phyloP scores from a whole-genome alignment of 1,140 invertebrate species.

The Cotesia chilonis region DNA sequence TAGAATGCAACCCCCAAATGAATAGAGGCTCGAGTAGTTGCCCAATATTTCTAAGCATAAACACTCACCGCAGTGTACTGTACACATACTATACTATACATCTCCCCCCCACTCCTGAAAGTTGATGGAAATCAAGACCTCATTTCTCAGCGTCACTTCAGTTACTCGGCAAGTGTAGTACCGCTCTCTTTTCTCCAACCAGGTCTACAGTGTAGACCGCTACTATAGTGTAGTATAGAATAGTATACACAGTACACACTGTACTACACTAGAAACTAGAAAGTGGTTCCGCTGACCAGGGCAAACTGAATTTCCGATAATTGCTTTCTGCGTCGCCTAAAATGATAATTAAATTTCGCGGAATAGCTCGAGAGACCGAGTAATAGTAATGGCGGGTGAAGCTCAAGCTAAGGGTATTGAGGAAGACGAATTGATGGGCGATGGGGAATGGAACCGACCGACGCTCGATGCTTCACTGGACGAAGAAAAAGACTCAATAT shows the following conservation, averaged over 20 bases:
- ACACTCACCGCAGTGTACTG: too few species aligned
- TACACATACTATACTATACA: too few species aligned
- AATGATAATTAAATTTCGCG: slow-evolving; percentile 64
- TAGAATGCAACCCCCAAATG: background rate
- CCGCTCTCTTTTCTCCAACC: background rate
- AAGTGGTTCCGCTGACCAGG: slow-evolving; percentile 53
- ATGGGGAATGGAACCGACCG: too few species aligned
- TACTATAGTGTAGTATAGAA: too few species aligned
- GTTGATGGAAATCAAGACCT: too few species aligned
- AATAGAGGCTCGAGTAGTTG: too few species aligned
- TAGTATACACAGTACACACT: background rate
- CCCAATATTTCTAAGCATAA: too few species aligned
- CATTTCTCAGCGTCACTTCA: background rate
- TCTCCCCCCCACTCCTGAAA: too few species aligned
- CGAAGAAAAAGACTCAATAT: too few species aligned
- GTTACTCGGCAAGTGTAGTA: slow-evolving; percentile 6
- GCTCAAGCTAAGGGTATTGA: background rate
- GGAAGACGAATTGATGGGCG: too few species aligned
- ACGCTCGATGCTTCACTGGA: too few species aligned
- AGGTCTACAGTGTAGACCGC: too few species aligned
- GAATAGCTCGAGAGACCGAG: slow-evolving; percentile 25
- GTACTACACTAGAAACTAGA: background rate
- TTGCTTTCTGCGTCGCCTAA: slow-evolving; percentile 59
- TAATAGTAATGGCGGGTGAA: background rate
- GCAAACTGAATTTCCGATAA: slow-evolving; percentile 63